Evolutionary conservation across 2,888 invertebrate genomes (phyloP).

Genomic region (Meliscaeva auricollis): DNA sequence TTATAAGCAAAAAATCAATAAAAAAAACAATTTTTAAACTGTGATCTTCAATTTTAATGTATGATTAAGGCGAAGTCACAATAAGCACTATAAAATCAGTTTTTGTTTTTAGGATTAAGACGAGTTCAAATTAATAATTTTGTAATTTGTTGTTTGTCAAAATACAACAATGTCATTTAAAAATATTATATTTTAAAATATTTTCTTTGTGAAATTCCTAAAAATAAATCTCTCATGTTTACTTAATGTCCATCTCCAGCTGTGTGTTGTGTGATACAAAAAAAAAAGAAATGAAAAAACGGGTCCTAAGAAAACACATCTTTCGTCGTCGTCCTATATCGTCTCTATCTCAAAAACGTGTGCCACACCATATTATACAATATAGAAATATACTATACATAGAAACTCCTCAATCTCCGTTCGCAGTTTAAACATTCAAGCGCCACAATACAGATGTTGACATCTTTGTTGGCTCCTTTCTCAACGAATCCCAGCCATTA

Average conservation of each 20-base stretch:
- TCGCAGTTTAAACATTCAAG: conserved; percentile 47
- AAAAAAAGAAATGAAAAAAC: conserved; percentile 72
- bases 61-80: no score
- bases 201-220: conserved; percentile 5
- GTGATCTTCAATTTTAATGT: no score
- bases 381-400: not conserved
- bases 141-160: no score
- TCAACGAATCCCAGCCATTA: conserved; percentile 50
- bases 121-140: no score
- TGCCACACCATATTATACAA: not conserved
- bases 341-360: not conserved
- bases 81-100: no score
- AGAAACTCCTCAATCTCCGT: conserved; percentile 31
- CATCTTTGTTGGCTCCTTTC: conserved; percentile 49
- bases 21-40: no score
- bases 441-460: conserved; percentile 67
- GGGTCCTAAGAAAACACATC: conserved; percentile 61
- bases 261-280: conserved; percentile 61
- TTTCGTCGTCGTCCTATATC: not conserved
- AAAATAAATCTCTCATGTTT: conserved; percentile 39
- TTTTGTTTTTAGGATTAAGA: no score
- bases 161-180: no score
- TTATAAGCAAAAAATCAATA: no score
- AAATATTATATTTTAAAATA: not conserved
- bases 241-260: conserved; percentile 63